Conservation (phyloP, 2,888 invertebrate species). For the Vesta saturnalis region DNA sequence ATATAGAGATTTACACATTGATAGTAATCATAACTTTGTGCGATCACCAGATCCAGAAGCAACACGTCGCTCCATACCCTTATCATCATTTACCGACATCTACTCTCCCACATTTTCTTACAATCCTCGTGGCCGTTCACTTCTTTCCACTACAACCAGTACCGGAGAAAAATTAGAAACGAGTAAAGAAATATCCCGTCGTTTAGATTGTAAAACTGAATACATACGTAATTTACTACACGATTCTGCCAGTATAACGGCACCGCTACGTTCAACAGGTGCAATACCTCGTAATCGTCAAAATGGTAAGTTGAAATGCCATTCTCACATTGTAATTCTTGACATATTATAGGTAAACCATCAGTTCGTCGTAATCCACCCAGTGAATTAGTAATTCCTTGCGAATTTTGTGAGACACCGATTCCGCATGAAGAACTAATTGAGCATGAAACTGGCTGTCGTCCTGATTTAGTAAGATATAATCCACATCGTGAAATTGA, state of each 20-base stretch:
- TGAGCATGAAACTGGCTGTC: slow-evolving; percentile 64
- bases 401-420: slow-evolving; percentile 67
- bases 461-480: slow-evolving; percentile 60
- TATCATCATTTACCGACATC: neutral
- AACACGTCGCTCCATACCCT: neutral
- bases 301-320: neutral
- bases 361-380: slow-evolving; percentile 64
- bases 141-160: slow-evolving; percentile 37
- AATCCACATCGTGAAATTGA: slow-evolving; percentile 50
- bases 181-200: slow-evolving; percentile 58
- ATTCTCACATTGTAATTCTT: slow-evolving; percentile 53
- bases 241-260: slow-evolving; percentile 60
- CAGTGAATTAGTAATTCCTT: slow-evolving; percentile 63
- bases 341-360: slow-evolving; percentile 63
- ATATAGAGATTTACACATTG: slow-evolving; percentile 71
- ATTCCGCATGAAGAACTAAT: slow-evolving; percentile 65
- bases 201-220: slow-evolving; percentile 61
- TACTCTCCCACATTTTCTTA: neutral
- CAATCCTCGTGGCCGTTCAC: neutral
- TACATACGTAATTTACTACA: slow-evolving; percentile 61
- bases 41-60: slow-evolving; percentile 65
- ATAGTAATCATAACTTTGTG: slow-evolving; percentile 73
- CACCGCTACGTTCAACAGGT: slow-evolving; percentile 57
- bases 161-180: slow-evolving; percentile 61
- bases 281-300: slow-evolving; percentile 59